Conservation (phyloP, 2,797 vertebrate species). For the Gallinago stenura region DNA sequence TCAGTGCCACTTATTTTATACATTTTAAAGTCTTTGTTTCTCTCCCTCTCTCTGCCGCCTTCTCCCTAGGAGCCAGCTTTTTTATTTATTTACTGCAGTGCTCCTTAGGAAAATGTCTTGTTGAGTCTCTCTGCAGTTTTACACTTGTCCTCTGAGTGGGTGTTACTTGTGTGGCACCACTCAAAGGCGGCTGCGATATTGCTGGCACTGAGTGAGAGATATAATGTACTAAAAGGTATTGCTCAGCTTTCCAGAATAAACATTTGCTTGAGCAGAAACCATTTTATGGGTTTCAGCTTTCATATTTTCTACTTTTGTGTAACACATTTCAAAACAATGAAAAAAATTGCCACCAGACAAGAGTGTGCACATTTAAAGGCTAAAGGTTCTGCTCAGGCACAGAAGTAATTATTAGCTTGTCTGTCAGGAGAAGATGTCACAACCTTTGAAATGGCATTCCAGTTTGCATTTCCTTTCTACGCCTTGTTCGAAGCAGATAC, state of each 20-base stretch:
- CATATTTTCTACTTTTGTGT: not conserved
- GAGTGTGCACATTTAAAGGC: not conserved
- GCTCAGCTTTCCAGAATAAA: not conserved
- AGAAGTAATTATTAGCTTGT: not conserved
- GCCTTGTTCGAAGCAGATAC: fast-evolving
- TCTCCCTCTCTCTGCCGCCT: fast-evolving
- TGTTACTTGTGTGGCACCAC: not conserved
- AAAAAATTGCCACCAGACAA: not conserved
- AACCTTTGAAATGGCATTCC: not conserved
- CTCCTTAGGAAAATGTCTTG: not conserved
- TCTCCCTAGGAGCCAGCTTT: not conserved
- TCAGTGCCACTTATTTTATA: not conserved
- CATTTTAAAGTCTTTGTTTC: not conserved
- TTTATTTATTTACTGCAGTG: constrained; percentile 8
- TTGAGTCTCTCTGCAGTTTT: constrained; percentile 13
- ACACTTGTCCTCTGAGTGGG: not conserved
- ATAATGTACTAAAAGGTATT: not conserved
- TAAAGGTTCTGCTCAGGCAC: not conserved
- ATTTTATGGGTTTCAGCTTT: not conserved
- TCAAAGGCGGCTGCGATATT: not conserved
- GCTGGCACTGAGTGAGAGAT: not conserved
- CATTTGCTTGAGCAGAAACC: not conserved
- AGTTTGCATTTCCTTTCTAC: not conserved
- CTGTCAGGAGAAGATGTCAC: not conserved
- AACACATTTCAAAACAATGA: not conserved